phyloP scores from a whole-genome alignment of 2,888 invertebrate species.

The Cataglyphis cursor region DNA sequence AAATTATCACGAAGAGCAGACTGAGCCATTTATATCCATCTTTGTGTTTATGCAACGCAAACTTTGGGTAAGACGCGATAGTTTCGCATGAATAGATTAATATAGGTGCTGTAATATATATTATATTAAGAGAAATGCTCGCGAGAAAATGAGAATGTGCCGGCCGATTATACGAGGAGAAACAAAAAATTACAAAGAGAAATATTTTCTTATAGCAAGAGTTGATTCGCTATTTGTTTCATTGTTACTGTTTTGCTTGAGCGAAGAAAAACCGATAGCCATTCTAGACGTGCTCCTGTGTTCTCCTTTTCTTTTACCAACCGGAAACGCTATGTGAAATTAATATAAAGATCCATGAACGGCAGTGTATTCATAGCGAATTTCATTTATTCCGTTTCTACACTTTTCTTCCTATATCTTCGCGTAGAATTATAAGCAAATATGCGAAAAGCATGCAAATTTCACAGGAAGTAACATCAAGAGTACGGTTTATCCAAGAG shows the following conservation, averaged over 20 bases:
- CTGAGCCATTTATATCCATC: background rate
- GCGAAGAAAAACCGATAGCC: constrained; percentile 26
- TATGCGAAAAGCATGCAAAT: constrained; percentile 32
- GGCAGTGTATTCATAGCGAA: constrained; percentile 16
- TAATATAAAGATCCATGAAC: constrained; percentile 48
- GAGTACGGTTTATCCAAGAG: constrained; percentile 2
- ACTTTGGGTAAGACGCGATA: background rate
- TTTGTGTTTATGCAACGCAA: background rate
- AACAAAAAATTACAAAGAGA: background rate
- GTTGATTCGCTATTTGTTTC: constrained; percentile 32
- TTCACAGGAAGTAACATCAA: constrained; percentile 23
- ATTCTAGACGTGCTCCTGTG: constrained; percentile 18
- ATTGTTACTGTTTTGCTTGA: constrained; percentile 15
- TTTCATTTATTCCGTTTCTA: constrained; percentile 44
- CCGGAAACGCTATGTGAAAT: constrained; percentile 46
- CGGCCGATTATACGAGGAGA: background rate
- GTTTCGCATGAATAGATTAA: constrained; percentile 18
- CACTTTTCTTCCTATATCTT: background rate
- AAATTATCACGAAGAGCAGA: constrained; percentile 14
- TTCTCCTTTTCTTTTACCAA: constrained; percentile 15
- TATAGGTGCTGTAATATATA: constrained; percentile 8
- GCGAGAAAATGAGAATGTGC: background rate
- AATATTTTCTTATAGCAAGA: constrained; percentile 26
- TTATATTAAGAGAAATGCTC: background rate
- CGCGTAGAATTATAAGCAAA: background rate